Evolutionary conservation across 2,888 invertebrate genomes (phyloP), one percentile per base, ranked within the genome.

Genomic region (Hanleya hanleyi): DNA sequence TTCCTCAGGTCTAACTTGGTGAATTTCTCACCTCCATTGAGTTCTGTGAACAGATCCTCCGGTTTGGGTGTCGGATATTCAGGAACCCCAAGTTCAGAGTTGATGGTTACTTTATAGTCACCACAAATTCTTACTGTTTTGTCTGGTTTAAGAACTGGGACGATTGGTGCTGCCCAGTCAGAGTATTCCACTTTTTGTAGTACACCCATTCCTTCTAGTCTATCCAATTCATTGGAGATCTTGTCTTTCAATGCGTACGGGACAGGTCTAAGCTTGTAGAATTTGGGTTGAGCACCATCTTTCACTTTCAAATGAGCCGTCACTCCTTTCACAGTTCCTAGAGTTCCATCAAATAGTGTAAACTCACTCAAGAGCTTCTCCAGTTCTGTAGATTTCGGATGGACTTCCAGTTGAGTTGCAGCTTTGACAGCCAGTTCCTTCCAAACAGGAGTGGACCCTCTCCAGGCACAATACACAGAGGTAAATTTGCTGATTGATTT

Each of bases 1-100:
- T 81, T 75, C 4, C 67, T 65, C 6, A 83, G 51, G 51, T 83
- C 80, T 32, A 82, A 37, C 36, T 80, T 82, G 9, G 73, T 70
- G 62, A 80, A 79, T 38, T 67, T 51, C 32, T 66, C 29, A 18
- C 74, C 73, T 50, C 64, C 71, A 18, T 50, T 38, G 5, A 80
- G 62, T 5, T 38, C 57, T n/a, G 57, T 41, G 15, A 76, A 62
- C 1, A 80, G 36, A n/a, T 82, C 76, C 4, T 77, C 73, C 26
- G 61, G 22, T 37, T 64, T 71, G 1, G 78, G 76, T 37, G 81
- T 61, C 4, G 77, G 79, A 67, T 80, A 71, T 26, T 65, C 61
- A 29, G 78, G 75, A 7, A 50, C 36, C n/a, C 72, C 49, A 26
- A 67, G 33, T 3, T 36, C 37, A 33, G 38, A 50, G 68, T 79